Evolutionary conservation across 2,113 vertebrate genomes (phyloP), one percentile per base, ranked within the genome.

Genomic region (Petromus typicus): DNA sequence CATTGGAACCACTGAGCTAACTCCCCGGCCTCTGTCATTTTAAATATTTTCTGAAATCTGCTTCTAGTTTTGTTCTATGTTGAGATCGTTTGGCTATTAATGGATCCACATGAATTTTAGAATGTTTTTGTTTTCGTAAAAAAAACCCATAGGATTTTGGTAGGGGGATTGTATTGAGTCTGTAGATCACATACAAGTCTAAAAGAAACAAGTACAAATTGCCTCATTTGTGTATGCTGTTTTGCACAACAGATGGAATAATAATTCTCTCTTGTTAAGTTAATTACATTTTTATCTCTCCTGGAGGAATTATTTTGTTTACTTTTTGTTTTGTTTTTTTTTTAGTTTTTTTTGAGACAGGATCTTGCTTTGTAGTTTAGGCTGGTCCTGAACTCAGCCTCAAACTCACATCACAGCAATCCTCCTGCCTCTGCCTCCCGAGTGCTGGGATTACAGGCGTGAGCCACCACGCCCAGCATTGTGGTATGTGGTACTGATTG

Each of bases 31-130:
- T n/a, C n/a, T n/a, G n/a, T n/a, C n/a, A n/a, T n/a, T n/a, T 79
- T 34, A 88, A 67, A 48, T 76, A 30, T 51, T 54, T n/a, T 89
- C 78, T 95, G 67, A 92, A 95, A 61, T 76, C 67, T 88, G 32
- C 54, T 9, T 67, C 59, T 20, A 40, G n/a, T 56, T 91, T 83
- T 51, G 25, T 81, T 83, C 10, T 75, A 30, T 67, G 61, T 91
- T 23, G 48, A 48, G 32, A 48, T 80, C 69, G 23, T 80, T 95
- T 91, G 64, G 12, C 37, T 78, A 23, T 63, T 40, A 9, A 9
- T 90, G 34, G 18, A 40, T 78, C 32, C 51, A 83, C 66, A 27
- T 78, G 30, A 83, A 88, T 88, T 83, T 88, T 91, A 59, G 37
- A 48, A 83, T 78, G 20, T 67, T 89, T 91, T 88, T 66, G 37